Conservation (phyloP, 2,797 vertebrate genomes). For the Pantherophis vulpinus region DNA sequence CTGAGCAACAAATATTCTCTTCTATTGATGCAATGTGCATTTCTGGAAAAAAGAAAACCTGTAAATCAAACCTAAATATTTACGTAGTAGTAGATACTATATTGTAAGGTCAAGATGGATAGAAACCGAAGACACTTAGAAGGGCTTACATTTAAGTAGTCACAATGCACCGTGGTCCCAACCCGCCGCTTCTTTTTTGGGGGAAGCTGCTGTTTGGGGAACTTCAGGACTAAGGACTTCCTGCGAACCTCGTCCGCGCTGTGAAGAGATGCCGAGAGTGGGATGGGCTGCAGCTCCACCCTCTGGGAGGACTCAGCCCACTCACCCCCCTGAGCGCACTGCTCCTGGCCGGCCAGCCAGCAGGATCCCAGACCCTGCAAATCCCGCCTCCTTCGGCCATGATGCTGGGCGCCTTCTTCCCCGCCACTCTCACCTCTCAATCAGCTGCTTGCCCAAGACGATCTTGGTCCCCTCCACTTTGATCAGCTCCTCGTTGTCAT, state of each 20-base stretch:
- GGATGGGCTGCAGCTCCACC: neutral
- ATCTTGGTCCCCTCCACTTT: conserved; percentile 99
- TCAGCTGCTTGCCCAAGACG: conserved; percentile 95
- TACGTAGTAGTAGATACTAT: neutral
- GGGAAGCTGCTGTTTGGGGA: conserved; percentile 97
- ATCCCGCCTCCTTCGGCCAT: no score
- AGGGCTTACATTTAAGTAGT: conserved; percentile 92
- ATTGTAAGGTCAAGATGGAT: neutral
- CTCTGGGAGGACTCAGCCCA: neutral
- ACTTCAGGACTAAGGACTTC: conserved; percentile 96
- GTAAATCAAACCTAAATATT: neutral
- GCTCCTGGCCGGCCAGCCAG: neutral
- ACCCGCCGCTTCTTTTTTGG: conserved; percentile 95
- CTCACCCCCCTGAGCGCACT: neutral
- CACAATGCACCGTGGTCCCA: conserved; percentile 93
- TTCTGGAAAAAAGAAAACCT: neutral
- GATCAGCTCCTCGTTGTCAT: conserved; percentile 98
- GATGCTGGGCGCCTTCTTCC: neutral
- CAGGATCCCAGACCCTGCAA: neutral
- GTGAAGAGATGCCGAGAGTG: conserved; percentile 47
- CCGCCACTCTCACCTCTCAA: conserved; percentile 84
- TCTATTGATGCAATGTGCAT: neutral
- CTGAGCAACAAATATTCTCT: neutral
- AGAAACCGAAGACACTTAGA: neutral
- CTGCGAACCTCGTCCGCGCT: conserved; percentile 97